Conservation (phyloP, 92 coral and sea anemone genomes). For the Epizoanthus scotinus region DNA sequence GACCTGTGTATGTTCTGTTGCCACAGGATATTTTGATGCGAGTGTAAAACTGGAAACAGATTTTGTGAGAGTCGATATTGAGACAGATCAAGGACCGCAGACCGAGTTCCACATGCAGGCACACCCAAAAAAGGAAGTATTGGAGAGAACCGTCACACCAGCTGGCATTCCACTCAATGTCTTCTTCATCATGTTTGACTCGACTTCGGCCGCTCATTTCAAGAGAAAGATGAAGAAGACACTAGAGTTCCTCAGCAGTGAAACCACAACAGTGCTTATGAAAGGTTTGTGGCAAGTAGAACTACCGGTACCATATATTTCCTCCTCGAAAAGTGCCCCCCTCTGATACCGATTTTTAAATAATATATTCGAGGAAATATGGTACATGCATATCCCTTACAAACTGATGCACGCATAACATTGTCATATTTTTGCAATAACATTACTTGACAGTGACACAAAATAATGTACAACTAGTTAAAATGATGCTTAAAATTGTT, state of each 20-base stretch:
- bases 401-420: too few species aligned
- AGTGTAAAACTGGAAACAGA: conserved; percentile 45
- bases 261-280: conserved; percentile 48
- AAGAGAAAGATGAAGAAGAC: conserved; percentile 67
- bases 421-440: too few species aligned
- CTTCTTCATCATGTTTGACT: conserved; percentile 70
- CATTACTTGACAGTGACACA: too few species aligned
- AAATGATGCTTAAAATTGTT: too few species aligned
- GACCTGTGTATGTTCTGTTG: not conserved
- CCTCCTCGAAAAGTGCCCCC: too few species aligned
- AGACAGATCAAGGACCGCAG: not conserved
- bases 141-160: conserved; percentile 37
- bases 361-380: too few species aligned
- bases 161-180: conserved; percentile 66
- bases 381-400: too few species aligned
- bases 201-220: conserved; percentile 75
- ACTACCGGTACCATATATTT: too few species aligned
- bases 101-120: conserved; percentile 59
- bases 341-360: too few species aligned
- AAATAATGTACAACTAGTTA: too few species aligned
- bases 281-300: conserved; percentile 42
- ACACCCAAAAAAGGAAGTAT: conserved; percentile 63
- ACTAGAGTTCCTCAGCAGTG: conserved; percentile 38
- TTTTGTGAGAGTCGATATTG: conserved; percentile 65
- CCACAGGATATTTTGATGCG: conserved; percentile 7